Base-by-base conservation (phyloP, 1,140 invertebrate species). In the Tetranychus cinnabarinus region DNA sequence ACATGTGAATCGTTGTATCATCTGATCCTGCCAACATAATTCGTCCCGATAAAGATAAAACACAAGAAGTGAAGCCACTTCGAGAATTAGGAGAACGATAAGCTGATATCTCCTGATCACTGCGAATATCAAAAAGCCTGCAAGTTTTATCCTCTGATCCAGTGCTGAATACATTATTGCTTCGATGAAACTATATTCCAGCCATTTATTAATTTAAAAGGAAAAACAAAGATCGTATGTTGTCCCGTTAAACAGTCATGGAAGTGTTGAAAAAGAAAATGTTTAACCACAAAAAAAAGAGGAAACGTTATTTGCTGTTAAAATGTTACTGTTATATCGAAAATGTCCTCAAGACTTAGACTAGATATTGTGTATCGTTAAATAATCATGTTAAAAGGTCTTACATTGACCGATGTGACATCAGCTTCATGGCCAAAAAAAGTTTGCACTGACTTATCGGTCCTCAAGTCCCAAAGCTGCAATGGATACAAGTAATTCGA, bases 1-100 rank as follows among this genome's bases (percentile, higher is more conserved):
- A 97, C 34, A 96, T 87, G 75, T 96, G 96, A 77, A 90, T 95
- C 74, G 96, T 96, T 76, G 95, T 96, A 77, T 97, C 91, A 74
- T 97, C 91, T 74, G 97, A 93, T 62, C 92, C 92, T 70, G 90
- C 91, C 58, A 97, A 79, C 69, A 97, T 78, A 65, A 97, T 80
- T 66, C 92, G 81, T 67, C 92, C 92, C 67, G 85, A 89, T 78
- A 95, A 93, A 72, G 85, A 89, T 77, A 97, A 96, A 69, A 90
- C 91, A 69, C 97, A 90, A 65, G 86, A 90, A 62, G 92, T 97
- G 70, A 97, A 95, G 68, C 91, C 92, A 77, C 92, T 96, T 72
- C 34, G 96, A 96, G 72, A 96, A 96, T 77, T 96, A 96, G 77
- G 96, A 91, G 74, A 91, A 67, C 88, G 92, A 74, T 93, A 93